phyloP scores from a whole-genome alignment of 2,113 vertebrate species.

The cattle (Bos taurus) region DNA sequence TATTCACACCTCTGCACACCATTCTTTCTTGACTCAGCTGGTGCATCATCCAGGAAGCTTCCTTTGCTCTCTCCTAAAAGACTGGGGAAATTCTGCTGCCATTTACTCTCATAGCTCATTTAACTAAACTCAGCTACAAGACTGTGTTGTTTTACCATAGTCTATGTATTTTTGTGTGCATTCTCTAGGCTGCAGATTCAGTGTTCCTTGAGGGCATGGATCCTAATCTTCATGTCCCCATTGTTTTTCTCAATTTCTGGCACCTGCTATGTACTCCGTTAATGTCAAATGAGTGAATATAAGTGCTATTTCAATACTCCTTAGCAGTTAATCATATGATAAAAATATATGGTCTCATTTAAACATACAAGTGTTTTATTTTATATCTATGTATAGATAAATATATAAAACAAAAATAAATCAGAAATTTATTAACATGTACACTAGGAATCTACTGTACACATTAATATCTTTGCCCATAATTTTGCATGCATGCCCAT shows the following conservation, averaged over 20 bases:
- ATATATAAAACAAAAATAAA: neutral
- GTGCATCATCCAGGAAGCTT: neutral
- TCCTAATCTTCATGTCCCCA: neutral
- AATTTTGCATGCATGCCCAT: neutral
- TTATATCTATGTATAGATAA: neutral
- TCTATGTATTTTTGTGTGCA: neutral
- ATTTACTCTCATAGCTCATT: neutral
- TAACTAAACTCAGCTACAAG: neutral
- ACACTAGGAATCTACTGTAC: neutral
- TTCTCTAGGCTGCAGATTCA: neutral
- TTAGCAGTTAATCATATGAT: neutral
- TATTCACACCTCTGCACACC: neutral
- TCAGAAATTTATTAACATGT: neutral
- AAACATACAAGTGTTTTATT: neutral
- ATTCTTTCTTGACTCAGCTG: neutral
- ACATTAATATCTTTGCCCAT: neutral
- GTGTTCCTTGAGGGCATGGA: neutral
- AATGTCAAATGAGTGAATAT: neutral
- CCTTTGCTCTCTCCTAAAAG: neutral
- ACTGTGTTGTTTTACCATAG: neutral
- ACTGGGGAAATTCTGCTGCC: neutral
- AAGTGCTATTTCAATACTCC: neutral
- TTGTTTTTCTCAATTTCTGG: neutral
- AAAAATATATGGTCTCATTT: neutral
- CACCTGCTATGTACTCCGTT: neutral